These are phyloP conservation scores for Brachionus rubens DNA, from an alignment of 1,140 invertebrate species.

Conservation along the genomic window DNA sequence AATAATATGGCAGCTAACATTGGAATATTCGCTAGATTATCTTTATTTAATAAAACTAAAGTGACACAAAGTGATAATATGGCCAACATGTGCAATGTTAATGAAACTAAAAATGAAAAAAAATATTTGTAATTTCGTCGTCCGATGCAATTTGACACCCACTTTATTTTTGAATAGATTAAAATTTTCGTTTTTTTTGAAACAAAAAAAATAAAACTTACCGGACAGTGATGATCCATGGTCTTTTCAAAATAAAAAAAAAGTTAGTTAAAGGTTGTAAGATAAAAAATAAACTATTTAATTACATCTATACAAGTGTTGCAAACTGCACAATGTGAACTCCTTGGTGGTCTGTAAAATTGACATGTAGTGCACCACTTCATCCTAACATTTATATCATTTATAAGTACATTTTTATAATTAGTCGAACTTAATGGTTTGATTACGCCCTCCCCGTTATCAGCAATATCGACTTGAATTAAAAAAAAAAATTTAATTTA, in stretches of 20 bases:
- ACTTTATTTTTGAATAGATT: neutral
- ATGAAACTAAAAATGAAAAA: constrained; percentile 85
- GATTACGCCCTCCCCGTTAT: neutral
- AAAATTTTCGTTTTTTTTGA: too few species aligned
- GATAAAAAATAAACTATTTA: neutral
- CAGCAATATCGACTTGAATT: neutral
- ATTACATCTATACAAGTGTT: constrained; percentile 86
- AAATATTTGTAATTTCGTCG: constrained; percentile 83
- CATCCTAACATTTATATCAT: constrained; percentile 37
- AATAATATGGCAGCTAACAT: constrained; percentile 68
- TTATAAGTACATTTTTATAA: constrained; percentile 37
- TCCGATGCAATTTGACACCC: constrained; percentile 68
- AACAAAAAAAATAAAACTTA: too few species aligned
- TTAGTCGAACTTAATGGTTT: neutral
- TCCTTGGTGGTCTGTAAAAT: constrained; percentile 94
- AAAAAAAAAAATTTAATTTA: neutral
- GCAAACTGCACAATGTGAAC: constrained; percentile 97
- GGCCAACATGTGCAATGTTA: constrained; percentile 95
- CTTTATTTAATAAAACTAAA: neutral
- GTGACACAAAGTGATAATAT: constrained; percentile 74
- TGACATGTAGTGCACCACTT: constrained; percentile 74
- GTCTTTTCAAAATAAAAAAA: constrained; percentile 57
- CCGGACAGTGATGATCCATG: constrained; percentile 97
- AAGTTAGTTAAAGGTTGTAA: neutral
- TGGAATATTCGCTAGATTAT: constrained; percentile 50